phyloP scores from a whole-genome alignment of 2,888 invertebrate genomes.

The Sphecodes monilicornis region DNA sequence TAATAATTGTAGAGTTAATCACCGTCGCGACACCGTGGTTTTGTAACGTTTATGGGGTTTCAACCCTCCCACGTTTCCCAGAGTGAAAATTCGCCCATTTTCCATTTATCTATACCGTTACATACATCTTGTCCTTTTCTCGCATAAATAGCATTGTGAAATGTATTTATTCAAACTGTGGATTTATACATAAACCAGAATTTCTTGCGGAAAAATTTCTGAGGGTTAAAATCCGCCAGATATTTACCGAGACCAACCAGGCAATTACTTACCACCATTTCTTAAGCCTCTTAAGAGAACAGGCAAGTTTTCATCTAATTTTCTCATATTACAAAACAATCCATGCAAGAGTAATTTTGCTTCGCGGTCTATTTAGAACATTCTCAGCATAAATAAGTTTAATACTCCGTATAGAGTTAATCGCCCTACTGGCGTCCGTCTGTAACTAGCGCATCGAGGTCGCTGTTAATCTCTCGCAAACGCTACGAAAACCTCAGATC shows the following conservation, averaged over 20 bases:
- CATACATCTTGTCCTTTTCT: neutral
- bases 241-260: neutral
- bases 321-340: neutral
- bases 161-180: neutral
- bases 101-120: too few species aligned
- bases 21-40: neutral
- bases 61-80: too few species aligned
- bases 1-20: neutral
- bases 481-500: neutral
- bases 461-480: neutral
- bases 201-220: neutral
- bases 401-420: neutral
- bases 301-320: neutral
- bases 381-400: neutral
- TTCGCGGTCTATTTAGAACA: neutral
- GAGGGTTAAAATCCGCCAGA: neutral
- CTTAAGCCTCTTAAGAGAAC: neutral
- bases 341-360: neutral
- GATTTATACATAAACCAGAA: neutral
- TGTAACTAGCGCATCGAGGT: neutral
- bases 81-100: too few species aligned
- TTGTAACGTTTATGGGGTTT: neutral
- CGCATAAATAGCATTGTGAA: neutral
- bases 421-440: neutral
- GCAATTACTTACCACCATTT: neutral